phyloP scores from a whole-genome alignment of 2,113 vertebrate species.

The Platichthys stellatus region DNA sequence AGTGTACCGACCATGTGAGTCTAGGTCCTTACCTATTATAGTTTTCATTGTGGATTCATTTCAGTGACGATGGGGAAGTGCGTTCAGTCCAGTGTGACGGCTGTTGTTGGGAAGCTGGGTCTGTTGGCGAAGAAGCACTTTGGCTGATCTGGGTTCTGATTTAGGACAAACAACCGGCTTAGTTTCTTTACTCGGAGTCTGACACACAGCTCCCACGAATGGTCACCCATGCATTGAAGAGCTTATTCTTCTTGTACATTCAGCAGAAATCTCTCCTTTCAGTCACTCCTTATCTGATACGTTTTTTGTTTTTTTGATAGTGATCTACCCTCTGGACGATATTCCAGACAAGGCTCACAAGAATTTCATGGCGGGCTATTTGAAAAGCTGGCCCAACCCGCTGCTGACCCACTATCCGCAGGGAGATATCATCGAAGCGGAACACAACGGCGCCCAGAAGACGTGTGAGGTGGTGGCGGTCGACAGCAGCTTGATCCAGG shows the following conservation, averaged over 20 bases:
- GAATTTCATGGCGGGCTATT: slow-evolving; percentile 87
- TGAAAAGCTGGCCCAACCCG: slow-evolving; percentile 86
- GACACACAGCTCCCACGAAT: too few relatives aligned
- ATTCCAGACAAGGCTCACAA: slow-evolving; percentile 84
- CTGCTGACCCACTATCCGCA: slow-evolving; percentile 85
- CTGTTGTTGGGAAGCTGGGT: too few relatives aligned
- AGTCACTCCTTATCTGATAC: not conserved
- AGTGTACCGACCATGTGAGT: slow-evolving; percentile 89
- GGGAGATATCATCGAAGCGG: slow-evolving; percentile 85
- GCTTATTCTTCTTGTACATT: too few relatives aligned
- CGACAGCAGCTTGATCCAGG: slow-evolving; percentile 89
- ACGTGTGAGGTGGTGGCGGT: slow-evolving; percentile 84
- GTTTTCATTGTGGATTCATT: not conserved
- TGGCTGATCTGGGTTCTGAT: too few relatives aligned
- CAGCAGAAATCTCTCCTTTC: not conserved
- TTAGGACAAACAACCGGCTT: too few relatives aligned
- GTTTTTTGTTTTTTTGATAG: slow-evolving; percentile 67
- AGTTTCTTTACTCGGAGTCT: too few relatives aligned
- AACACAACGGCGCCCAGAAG: slow-evolving; percentile 87
- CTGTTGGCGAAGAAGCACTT: too few relatives aligned
- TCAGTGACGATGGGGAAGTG: not conserved
- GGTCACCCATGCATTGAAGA: too few relatives aligned
- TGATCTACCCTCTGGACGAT: slow-evolving; percentile 87
- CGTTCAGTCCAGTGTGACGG: too few relatives aligned
- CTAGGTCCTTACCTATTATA: not conserved